Percentiles rank a stretch among this genome's conserved stretches.
phyloP scores from a whole-genome alignment of 2,113 vertebrate genomes.

The Potamarius usumacintae region DNA sequence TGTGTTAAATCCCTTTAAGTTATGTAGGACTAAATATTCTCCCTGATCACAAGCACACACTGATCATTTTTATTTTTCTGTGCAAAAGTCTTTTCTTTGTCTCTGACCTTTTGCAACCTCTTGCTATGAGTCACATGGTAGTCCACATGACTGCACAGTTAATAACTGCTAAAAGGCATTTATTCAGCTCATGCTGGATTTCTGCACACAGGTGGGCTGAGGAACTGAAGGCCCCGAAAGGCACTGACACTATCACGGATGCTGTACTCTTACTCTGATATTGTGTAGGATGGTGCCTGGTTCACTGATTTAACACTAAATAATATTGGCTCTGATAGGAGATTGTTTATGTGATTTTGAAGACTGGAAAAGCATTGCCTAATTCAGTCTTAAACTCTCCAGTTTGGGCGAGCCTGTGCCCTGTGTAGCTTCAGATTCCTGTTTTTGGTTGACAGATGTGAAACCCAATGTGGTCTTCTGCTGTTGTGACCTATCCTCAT shows the following conservation, averaged over 20 bases:
- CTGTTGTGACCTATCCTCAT: not conserved
- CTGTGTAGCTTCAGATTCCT: not conserved
- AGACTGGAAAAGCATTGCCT: not conserved
- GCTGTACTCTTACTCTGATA: not conserved
- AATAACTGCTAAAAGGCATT: slow-evolving; percentile 27
- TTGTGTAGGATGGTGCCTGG: slow-evolving; percentile 23
- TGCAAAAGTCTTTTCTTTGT: slow-evolving; percentile 3
- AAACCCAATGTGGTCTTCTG: not conserved
- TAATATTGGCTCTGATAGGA: not conserved
- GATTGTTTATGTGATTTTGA: not conserved
- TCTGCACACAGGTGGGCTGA: slow-evolving; percentile 5
- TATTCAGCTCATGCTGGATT: slow-evolving; percentile 11
- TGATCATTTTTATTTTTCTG: not conserved
- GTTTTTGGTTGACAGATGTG: not conserved
- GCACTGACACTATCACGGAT: not conserved
- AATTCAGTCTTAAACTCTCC: not conserved
- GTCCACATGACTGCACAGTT: slow-evolving; percentile 37
- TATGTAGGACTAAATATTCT: not conserved
- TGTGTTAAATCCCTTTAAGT: not conserved
- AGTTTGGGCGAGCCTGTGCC: not conserved
- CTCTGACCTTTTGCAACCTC: slow-evolving; percentile 24
- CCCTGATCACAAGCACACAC: not conserved
- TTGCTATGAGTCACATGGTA: slow-evolving; percentile 23
- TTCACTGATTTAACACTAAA: not conserved
- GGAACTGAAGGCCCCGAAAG: not conserved